phyloP scores from a whole-genome alignment of 2,888 invertebrate species.

The Temnothorax rugatulus region DNA sequence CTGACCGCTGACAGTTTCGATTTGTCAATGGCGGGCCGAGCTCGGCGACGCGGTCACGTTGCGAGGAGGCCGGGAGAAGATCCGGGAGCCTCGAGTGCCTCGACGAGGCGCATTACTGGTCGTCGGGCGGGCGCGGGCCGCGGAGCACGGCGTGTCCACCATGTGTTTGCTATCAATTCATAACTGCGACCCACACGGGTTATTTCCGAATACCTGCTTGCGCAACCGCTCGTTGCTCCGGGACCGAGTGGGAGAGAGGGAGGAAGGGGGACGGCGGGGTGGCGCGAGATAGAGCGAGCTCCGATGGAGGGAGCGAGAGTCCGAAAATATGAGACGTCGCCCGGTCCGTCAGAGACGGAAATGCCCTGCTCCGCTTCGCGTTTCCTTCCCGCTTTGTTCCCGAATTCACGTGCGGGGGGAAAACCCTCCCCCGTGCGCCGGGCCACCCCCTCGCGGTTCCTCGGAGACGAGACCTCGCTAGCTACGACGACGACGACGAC shows the following conservation, averaged over 20 bases:
- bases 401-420: neutral
- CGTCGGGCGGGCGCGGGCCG: conserved; percentile 36
- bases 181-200: conserved; percentile 77
- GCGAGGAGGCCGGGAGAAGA: conserved; percentile 26
- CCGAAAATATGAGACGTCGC: conserved; percentile 67
- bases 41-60: conserved; percentile 17
- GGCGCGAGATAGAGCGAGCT: conserved; percentile 6
- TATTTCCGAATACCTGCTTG: conserved; percentile 83
- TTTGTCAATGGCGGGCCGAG: conserved; percentile 6
- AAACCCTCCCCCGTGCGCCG: too few species aligned
- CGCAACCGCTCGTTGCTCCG: conserved; percentile 73
- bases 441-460: neutral
- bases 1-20: neutral
- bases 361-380: neutral
- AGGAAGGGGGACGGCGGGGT: conserved; percentile 12
- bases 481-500: neutral
- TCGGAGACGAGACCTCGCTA: neutral
- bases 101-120: conserved; percentile 36
- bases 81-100: conserved; percentile 15
- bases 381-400: neutral
- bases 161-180: conserved; percentile 85
- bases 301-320: conserved; percentile 43
- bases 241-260: conserved; percentile 7
- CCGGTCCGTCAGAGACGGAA: conserved; percentile 15
- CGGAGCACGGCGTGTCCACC: conserved; percentile 75